Percentiles rank a stretch among this genome's conserved stretches.
Evolutionary conservation across 1,140 invertebrate genomes (phyloP).

Genomic region (Scaptodrosophila lebanonensis): DNA sequence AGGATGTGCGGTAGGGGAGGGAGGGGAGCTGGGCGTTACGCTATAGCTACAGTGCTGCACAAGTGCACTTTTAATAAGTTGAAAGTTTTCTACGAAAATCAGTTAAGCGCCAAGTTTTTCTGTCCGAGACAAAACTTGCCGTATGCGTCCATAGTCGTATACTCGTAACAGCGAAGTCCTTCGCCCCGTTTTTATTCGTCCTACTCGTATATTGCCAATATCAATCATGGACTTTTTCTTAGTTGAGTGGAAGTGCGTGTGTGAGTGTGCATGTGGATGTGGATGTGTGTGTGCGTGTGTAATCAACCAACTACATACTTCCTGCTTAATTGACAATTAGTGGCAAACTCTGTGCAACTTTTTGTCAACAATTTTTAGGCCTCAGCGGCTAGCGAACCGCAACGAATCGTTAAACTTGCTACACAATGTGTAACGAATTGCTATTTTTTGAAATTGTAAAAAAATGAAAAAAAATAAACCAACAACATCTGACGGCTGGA

Average conservation of each 20-base stretch:
- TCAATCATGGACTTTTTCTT: slow-evolving; percentile 63
- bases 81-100: slow-evolving; percentile 67
- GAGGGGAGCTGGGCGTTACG: background rate
- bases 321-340: slow-evolving; percentile 71
- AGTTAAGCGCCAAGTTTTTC: slow-evolving; percentile 65
- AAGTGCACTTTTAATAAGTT: slow-evolving; percentile 75
- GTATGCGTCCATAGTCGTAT: no score
- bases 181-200: no score
- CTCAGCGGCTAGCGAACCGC: slow-evolving; percentile 58
- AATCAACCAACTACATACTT: slow-evolving; percentile 51
- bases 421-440: no score
- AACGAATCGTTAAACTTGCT: slow-evolving; percentile 36
- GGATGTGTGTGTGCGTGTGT: slow-evolving; percentile 10
- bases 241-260: background rate
- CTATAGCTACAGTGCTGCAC: slow-evolving; percentile 24
- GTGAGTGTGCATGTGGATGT: slow-evolving; percentile 15
- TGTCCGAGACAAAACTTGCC: no score
- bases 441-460: slow-evolving; percentile 1
- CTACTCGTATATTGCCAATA: slow-evolving; percentile 41
- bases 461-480: slow-evolving; percentile 8
- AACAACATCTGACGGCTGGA: slow-evolving; percentile 11
- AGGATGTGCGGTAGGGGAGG: background rate
- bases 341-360: slow-evolving; percentile 49
- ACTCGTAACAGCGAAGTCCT: no score
- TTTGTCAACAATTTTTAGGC: slow-evolving; percentile 30